Evolutionary conservation across 2,888 invertebrate species (phyloP), one percentile per base, ranked within the genome.

Genomic region (Drosophila algonquin): DNA sequence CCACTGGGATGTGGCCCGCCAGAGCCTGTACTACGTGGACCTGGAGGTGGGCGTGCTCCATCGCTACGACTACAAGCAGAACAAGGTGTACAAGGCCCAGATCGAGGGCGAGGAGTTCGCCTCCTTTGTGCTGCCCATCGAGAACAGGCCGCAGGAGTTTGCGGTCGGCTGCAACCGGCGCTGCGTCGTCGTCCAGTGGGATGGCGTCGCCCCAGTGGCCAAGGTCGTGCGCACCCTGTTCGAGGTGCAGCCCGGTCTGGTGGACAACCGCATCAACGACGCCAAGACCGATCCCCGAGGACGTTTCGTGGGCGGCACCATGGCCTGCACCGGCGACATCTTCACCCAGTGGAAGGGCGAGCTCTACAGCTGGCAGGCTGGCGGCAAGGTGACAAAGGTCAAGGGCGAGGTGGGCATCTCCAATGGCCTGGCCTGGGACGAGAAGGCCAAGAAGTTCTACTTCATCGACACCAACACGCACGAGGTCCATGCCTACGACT

Each of bases 371-470:
- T 90, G 90, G 72, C 78, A 90, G 27, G 82, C 88, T 21, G 87
- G 88, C 57, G 81, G 90, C 5, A 10, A 73, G 54, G 10, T 53
- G 6, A 73, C 30, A 12, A 9, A 51, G 8, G 4, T 91, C 3
- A 90, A 88, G 59, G 79, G 65, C 12, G 81, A 91, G 73, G 91
- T 96, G 27, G 94, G 94, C 78, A 94, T 96, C 76, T 95, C 96
- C 44, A 97, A 97, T 92, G 97, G 97, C 0, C 92, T 97, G 44
- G 95, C 96, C 62, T 97, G 96, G 96, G 95, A 95, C 85, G 90
- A 93, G 5, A 92, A 94, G 58, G 92, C 93, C 74, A 94, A 93
- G 61, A 95, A 94, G 21, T 95, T 97, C 93, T 96, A 95, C 92
- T 96, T 93, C 90, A 95, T 95, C 0, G 96, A 97, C 92, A 95